phyloP scores from a whole-genome alignment of 53 echinoderm and acorn worm genomes.

The Mesocentrotus franciscanus region DNA sequence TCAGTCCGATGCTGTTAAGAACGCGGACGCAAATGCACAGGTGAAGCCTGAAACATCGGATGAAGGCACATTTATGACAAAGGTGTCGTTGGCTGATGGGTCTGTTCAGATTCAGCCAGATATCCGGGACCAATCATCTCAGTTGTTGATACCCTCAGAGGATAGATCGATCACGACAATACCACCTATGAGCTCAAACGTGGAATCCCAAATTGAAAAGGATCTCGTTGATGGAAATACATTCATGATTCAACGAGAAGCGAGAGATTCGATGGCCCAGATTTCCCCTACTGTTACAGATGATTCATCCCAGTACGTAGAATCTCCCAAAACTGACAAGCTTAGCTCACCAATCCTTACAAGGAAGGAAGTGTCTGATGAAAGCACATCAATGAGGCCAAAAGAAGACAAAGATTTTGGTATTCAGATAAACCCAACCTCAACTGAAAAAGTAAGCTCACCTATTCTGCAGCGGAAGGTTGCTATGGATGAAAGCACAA shows the following conservation, averaged over 20 bases:
- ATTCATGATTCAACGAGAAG: neutral
- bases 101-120: constrained; percentile 41
- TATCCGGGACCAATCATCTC: constrained; percentile 38
- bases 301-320: constrained; percentile 8
- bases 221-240: neutral
- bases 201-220: constrained; percentile 3
- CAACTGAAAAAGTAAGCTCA: constrained; percentile 46
- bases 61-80: constrained; percentile 5
- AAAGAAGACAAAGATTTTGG: constrained; percentile 30
- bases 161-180: neutral
- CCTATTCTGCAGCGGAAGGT: constrained; percentile 14
- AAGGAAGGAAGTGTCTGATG: constrained; percentile 20
- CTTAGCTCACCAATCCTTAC: constrained; percentile 20
- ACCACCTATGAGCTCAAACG: neutral
- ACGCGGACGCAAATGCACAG: neutral
- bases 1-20: neutral
- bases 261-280: constrained; percentile 6
- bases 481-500: constrained; percentile 25
- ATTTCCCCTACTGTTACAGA: neutral
- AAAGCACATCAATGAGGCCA: constrained; percentile 5
- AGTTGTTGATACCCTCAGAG: neutral
- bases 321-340: neutral
- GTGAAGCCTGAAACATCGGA: constrained; percentile 38
- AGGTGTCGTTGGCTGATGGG: neutral
- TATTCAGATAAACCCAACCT: constrained; percentile 39